phyloP scores from a whole-genome alignment of 64 coral and sea anemone genomes.

The Trachythela sp. region DNA sequence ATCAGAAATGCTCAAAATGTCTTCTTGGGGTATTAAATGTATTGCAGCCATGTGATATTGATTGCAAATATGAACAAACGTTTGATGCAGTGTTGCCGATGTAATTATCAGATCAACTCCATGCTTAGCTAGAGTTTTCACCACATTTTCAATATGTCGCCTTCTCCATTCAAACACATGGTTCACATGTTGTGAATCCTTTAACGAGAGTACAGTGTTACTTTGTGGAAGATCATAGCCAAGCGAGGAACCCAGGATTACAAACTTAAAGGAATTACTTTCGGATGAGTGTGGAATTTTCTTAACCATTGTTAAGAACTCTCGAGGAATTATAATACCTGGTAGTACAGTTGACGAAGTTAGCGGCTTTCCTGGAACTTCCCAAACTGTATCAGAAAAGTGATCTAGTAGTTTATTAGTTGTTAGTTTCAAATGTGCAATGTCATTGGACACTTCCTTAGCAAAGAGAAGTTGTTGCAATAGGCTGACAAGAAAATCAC shows the following conservation, averaged over 20 bases:
- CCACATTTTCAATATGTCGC: constrained; percentile 22
- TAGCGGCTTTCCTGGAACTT: constrained; percentile 56
- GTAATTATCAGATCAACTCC: constrained; percentile 65
- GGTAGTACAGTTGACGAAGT: constrained; percentile 47
- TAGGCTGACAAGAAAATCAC: background rate
- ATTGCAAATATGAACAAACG: constrained; percentile 71
- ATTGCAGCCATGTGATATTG: constrained; percentile 78
- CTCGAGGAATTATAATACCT: constrained; percentile 77
- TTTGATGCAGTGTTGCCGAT: constrained; percentile 50
- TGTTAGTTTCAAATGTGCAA: constrained; percentile 10
- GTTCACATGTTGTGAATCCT: background rate
- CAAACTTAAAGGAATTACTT: constrained; percentile 46
- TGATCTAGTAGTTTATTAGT: constrained; percentile 55
- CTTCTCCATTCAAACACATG: constrained; percentile 31
- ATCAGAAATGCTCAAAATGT: constrained; percentile 51
- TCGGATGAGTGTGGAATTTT: constrained; percentile 10
- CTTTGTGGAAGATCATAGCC: constrained; percentile 21
- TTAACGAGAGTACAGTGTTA: constrained; percentile 38
- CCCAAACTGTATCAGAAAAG: constrained; percentile 60
- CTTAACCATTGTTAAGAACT: constrained; percentile 58
- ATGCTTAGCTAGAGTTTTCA: constrained; percentile 48
- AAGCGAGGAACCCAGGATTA: constrained; percentile 53
- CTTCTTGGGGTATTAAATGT: constrained; percentile 69
- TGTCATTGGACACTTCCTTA: background rate
- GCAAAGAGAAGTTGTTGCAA: background rate